Evolutionary conservation across 1,140 invertebrate species (phyloP), one percentile per base, ranked within the genome.

Genomic region (Drosophila serrata): DNA sequence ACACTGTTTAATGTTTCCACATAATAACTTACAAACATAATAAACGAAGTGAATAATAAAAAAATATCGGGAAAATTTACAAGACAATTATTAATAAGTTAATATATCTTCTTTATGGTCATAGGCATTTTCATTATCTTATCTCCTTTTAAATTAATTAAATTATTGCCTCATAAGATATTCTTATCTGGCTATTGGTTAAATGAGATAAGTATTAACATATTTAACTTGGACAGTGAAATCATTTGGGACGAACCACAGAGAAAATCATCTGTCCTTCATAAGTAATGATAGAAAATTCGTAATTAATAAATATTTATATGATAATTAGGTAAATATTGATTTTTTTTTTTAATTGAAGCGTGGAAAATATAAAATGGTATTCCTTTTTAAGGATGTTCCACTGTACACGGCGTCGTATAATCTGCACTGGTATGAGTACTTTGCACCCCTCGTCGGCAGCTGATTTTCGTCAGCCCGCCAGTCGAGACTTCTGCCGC

Each of bases 401-500:
- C 6, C 6, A 68, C 64, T 51, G 60, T 65, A 17, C 12, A 22
- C 17, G 11, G 8, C 8, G 8, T 27, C 22, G 22, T 8, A 19
- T 8, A 1, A 1, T 4, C 12, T 65, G 15, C n/a, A 11, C 0
- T n/a, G 35, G 22, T 11, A 6, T 11, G 29, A 9, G 35, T 19
- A 7, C 17, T 5, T 42, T 27, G 29, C 65, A 27, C 8, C 65
- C 65, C 62, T 69, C 46, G 65, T 69, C 12, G 8, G n/a, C 65
- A 69, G 65, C 61, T 69, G 65, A 24, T 17, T 11, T 43, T 13
- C 15, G 29, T 27, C 13, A 43, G 57, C 58, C 58, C 63, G 63
- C 63, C 19, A 65, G 33, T 68, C 27, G 35, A 58, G 48, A 69
- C 35, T 43, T 31, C 62, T 12, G 33, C 63, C 33, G 40, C n/a